Base-by-base conservation (phyloP, 2,797 vertebrate genomes). In the Anas acuta region DNA sequence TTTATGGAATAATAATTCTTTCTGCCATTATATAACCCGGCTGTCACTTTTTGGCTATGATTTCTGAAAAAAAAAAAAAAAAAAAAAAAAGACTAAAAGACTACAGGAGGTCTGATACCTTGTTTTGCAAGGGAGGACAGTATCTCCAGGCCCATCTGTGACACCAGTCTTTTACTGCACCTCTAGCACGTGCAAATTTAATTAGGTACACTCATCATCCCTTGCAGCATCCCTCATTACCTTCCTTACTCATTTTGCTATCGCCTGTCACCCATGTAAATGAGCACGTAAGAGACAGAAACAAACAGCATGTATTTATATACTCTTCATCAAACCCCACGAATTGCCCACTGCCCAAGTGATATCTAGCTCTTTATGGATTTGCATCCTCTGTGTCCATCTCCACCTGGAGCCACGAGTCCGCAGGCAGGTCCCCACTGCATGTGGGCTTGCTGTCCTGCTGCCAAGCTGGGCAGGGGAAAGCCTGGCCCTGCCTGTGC, bases 361-460 rank as follows among this genome's bases (percentile, higher is more conserved):
- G 37, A 33, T 23, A 35, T 14, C 25, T n/a, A 65, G 26, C 73
- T 72, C 88, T 62, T 32, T 57, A 77, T 3, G 2, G 39, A 64
- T 78, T 61, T 91, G 79, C 43, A 86, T 45, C 25, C 61, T 57
- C 79, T 67, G 77, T 43, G 62, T 43, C 62, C 28, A 22, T 11
- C 20, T 28, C 28, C 8, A 26, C 39, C 13, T 22, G 14, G 39
- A 65, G 39, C 9, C 39, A 32, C 8, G 20, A 30, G 62, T 30
- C 56, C 65, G 54, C 64, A 85, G 67, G 72, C 67, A 14, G 6
- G 35, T 69, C 58, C 62, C 45, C 0, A 0, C 56, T 23, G 39
- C 30, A 25, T 1, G 4, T 14, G 47, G 7, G 30, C 64, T 71
- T 1, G 0, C 30, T 2, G 2, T 37, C 51, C 0, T 0, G 54